Conservation (phyloP, 2,797 vertebrate genomes). For the Falco novaeseelandiae region DNA sequence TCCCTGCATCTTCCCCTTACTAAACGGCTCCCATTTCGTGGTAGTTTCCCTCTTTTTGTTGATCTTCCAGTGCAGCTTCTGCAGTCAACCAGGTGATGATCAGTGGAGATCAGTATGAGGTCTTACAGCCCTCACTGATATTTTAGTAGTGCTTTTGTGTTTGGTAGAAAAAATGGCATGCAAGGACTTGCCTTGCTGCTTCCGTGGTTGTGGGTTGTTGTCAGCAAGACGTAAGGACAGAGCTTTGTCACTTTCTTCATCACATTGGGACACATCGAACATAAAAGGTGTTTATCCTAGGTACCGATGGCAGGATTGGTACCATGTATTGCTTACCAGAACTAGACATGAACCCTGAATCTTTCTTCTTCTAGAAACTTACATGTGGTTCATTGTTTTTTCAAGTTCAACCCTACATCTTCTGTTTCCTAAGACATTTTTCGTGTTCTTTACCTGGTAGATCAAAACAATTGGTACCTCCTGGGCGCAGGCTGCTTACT, state of each 20-base stretch:
- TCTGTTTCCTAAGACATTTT: background rate
- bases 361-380: background rate
- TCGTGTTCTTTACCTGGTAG: background rate
- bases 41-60: background rate
- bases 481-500: background rate
- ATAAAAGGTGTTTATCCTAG: background rate
- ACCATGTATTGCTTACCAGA: background rate
- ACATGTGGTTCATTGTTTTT: background rate
- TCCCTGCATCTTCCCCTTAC: background rate
- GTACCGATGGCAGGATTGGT: background rate
- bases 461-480: background rate
- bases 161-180: background rate
- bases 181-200: background rate
- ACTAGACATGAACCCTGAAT: background rate
- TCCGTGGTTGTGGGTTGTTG: background rate
- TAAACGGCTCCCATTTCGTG: background rate
- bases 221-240: background rate
- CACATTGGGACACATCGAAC: background rate
- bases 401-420: background rate
- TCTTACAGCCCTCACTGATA: background rate
- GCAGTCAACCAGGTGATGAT: background rate
- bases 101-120: background rate
- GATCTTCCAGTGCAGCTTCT: background rate
- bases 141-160: background rate
- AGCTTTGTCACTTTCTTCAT: background rate